phyloP scores from a whole-genome alignment of 2,113 vertebrate species.

The Hemiprocne comata region DNA sequence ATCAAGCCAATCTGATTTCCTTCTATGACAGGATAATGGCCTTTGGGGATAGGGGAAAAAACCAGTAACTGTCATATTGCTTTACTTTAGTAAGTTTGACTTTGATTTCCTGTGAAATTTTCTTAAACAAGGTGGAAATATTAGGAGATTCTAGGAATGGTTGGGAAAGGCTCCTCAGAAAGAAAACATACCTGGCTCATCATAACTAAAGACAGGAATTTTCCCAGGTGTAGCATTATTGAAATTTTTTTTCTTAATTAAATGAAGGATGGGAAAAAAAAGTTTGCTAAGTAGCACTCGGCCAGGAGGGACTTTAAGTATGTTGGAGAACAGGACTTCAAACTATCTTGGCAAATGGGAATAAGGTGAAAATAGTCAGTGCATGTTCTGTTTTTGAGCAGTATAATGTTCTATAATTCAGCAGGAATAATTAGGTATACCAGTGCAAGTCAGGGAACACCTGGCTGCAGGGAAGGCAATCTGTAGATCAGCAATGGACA shows the following conservation, averaged over 20 bases:
- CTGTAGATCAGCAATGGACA: not conserved
- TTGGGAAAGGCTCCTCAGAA: not conserved
- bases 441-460: not conserved
- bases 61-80: not conserved
- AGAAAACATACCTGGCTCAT: not conserved
- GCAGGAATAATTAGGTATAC: not conserved
- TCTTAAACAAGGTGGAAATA: not conserved
- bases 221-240: not conserved
- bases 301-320: not conserved
- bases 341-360: not conserved
- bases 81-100: not conserved
- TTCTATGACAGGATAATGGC: not conserved
- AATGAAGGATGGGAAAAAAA: not conserved
- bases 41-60: not conserved
- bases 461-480: not conserved
- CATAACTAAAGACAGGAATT: not conserved
- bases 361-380: not conserved
- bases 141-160: not conserved
- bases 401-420: not conserved
- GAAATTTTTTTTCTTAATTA: not conserved
- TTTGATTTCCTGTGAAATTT: not conserved
- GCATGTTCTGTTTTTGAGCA: not conserved
- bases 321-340: not conserved
- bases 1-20: not conserved
- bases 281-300: not conserved